phyloP scores from a whole-genome alignment of 2,797 vertebrate species.

The Lepidocolaptes lacrymiger region DNA sequence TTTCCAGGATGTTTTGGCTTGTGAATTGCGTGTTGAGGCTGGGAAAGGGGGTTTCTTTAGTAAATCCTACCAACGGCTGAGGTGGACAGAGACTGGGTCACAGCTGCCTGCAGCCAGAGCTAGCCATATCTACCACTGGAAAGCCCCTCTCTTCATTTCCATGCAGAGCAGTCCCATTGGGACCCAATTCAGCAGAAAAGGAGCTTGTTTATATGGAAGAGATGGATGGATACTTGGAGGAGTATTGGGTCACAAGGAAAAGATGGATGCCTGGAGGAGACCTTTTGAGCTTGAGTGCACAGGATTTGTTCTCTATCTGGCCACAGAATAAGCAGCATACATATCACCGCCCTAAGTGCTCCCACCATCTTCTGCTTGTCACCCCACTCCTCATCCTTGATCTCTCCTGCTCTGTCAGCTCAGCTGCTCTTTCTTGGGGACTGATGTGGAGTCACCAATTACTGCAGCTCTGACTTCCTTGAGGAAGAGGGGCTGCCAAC shows the following conservation, averaged over 20 bases:
- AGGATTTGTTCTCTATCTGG: neutral
- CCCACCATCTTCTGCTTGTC: neutral
- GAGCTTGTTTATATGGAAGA: neutral
- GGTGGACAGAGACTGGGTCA: neutral
- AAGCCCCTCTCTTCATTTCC: slow-evolving; percentile 19
- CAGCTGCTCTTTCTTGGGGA: neutral
- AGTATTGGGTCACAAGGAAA: neutral
- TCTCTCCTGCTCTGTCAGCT: neutral
- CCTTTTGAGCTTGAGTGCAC: neutral
- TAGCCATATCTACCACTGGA: neutral
- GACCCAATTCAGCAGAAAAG: neutral
- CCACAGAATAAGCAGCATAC: rapidly evolving
- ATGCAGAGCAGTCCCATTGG: neutral
- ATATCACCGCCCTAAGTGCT: neutral
- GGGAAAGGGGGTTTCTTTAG: neutral
- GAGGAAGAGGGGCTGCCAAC: neutral
- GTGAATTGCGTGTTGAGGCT: neutral
- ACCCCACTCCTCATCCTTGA: neutral
- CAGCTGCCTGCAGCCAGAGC: neutral
- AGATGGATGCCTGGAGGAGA: neutral
- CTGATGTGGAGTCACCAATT: rapidly evolving
- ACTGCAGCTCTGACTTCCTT: neutral
- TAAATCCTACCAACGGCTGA: neutral
- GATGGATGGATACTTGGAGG: neutral
- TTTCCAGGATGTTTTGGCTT: neutral